Base-by-base conservation (phyloP, 2,113 vertebrate genomes). In the Hystrix cristata region DNA sequence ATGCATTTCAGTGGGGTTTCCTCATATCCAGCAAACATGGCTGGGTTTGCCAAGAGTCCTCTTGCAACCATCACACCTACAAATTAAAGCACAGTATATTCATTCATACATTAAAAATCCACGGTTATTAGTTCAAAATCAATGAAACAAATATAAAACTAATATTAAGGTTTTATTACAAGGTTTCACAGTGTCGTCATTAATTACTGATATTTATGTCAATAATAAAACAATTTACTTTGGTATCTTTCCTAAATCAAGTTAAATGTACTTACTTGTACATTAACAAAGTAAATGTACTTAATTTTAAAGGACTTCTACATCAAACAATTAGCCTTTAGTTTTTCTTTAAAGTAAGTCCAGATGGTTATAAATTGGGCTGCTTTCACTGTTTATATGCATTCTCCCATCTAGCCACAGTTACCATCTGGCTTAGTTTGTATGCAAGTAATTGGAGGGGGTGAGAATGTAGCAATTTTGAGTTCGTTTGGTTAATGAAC, bases 11-110 rank as follows among this genome's bases (percentile, higher is more conserved):
- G 90, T 25, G 99, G 99, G 0, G 99, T 99, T 80, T 99, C 99
- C 83, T 99, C 99, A 16, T 99, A 99, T 62, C 99, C 99, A 65
- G 99, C 98, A 98, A 99, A 99, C 99, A 99, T 99, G 21, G 99
- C 99, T 0, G 99, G 99, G 97, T 99, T 99, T 81, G 99, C 98
- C 87, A 99, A 98, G 81, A 99, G 98, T 59, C 99, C 99, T 93
- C 99, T 99, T 18, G 99, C 99, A 92, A 98, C 99, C 99, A 99
- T 99, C 90, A 99, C 97, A 98, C 99, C 99, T 98, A 94, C 14
- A 96, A 97, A 97, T 85, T 38, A 97, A 97, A 98, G 62, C 86
- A 97, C 3, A 94, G 29, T 25, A 85, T 18, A 90, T 93, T 51
- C 85, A 15, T 90, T 8, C 29, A 74, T 43, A 76, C 65, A 62